Base-by-base conservation (phyloP, 2,888 invertebrate species). In the Strigamia maritima region DNA sequence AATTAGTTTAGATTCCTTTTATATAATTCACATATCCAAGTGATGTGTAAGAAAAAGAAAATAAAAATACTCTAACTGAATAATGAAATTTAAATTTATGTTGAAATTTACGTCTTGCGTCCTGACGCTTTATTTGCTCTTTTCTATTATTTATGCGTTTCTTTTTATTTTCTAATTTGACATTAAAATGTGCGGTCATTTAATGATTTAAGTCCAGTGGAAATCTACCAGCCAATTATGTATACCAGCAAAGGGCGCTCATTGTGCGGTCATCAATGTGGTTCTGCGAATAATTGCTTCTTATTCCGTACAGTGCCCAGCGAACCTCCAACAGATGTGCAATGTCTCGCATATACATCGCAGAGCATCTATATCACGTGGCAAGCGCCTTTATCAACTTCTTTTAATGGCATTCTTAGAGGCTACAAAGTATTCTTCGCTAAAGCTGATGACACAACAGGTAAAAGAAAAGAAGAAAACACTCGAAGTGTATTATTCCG, bases 351-450 rank as follows among this genome's bases (percentile, higher is more conserved):
- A 0, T 89, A 97, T 54, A 97, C 96, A 10, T 96, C 97, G 4
- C 95, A 96, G 87, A 95, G 95, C 2, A 95, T 98, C 84, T 90
- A 95, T 80, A 94, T 97, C 2, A 93, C 94, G 26, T 98, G 97
- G 97, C 92, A 94, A 0, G 95, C 96, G 0, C 97, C 97, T 0
- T 95, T 97, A 54, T 89, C 95, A 1, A 92, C 92, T 81, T 92
- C 95, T 44, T 94, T 97, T 70, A 96, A 97, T 85, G 97, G 97
- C 82, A 92, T 97, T 60, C 95, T 97, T 84, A 95, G 96, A 86
- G 96, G 97, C 16, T 98, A 97, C 88, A 96, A 97, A 87, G 95
- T 95, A 80, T 91, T 95, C 80, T 95, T 95, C 84, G 94, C 95
- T 82, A 94, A 95, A 65, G 94, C 94, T 83, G 94, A 94, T 81